phyloP scores from a whole-genome alignment of 2,113 vertebrate species.

The Thalassoma bifasciatum region DNA sequence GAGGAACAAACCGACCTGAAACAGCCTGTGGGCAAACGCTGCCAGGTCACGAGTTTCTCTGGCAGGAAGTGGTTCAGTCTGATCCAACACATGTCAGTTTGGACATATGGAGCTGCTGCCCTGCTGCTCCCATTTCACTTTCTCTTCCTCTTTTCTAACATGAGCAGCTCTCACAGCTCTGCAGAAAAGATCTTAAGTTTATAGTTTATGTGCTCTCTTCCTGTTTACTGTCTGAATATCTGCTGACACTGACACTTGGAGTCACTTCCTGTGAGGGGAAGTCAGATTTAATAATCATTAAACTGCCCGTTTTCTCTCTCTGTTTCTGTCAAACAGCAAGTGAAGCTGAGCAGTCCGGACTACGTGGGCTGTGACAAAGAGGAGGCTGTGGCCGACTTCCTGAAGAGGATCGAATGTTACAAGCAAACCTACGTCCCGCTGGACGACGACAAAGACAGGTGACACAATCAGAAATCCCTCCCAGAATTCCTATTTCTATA shows the following conservation, averaged over 20 bases:
- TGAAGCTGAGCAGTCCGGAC: conserved; percentile 93
- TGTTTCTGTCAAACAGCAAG: conserved; percentile 81
- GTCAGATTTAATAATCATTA: too few species aligned
- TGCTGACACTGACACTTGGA: too few species aligned
- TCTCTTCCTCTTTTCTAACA: background rate
- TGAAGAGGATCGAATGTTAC: conserved; percentile 92
- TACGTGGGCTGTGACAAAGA: conserved; percentile 88
- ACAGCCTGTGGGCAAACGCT: background rate
- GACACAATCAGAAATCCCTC: background rate
- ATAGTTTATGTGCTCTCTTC: too few species aligned
- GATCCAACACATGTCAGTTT: background rate
- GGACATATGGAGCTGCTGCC: background rate
- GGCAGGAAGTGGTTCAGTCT: background rate
- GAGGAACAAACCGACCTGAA: background rate
- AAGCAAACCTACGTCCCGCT: conserved; percentile 88
- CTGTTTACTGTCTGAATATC: too few species aligned
- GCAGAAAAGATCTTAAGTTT: too few species aligned
- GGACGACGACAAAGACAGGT: conserved; percentile 90
- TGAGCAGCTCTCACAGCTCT: too few species aligned
- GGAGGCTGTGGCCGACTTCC: conserved; percentile 89
- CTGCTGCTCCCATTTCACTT: background rate
- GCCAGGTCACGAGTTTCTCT: conserved; percentile 5
- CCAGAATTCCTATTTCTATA: too few species aligned
- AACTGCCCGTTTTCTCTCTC: too few species aligned
- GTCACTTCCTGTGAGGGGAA: too few species aligned